These are phyloP conservation scores for Dasypolia templi DNA, from an alignment of 2,888 invertebrate genomes.

Conservation along the genomic window DNA sequence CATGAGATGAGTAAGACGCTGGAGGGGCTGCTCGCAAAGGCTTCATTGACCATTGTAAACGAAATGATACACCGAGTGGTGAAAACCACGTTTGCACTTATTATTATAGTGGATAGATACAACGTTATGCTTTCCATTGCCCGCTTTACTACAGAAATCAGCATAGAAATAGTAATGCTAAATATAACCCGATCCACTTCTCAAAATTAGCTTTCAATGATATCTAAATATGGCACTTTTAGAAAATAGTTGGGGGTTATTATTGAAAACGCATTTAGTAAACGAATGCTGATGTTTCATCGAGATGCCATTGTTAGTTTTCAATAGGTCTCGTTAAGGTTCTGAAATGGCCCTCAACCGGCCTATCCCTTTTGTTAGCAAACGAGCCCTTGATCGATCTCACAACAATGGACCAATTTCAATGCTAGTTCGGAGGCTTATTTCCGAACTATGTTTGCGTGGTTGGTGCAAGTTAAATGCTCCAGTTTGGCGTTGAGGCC, in stretches of 20 bases:
- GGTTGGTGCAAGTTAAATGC: conserved; percentile 60
- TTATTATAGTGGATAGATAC: too few relatives aligned
- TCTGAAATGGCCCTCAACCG: conserved; percentile 81
- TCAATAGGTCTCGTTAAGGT: conserved; percentile 87
- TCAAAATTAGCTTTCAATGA: conserved; percentile 56
- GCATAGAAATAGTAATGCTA: conserved; percentile 52
- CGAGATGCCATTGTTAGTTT: conserved; percentile 85
- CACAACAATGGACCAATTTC: conserved; percentile 86
- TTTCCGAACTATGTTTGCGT: conserved; percentile 70
- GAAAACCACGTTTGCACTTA: too few relatives aligned
- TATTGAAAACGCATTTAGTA: conserved; percentile 74
- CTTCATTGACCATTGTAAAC: too few relatives aligned
- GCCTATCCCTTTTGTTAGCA: conserved; percentile 84
- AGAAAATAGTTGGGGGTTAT: conserved; percentile 55
- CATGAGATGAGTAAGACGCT: too few relatives aligned
- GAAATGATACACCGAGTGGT: too few relatives aligned
- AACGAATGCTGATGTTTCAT: conserved; percentile 80
- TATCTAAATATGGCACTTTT: conserved; percentile 52
- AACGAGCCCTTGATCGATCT: conserved; percentile 86
- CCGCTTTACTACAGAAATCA: conserved; percentile 36
- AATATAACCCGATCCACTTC: conserved; percentile 37
- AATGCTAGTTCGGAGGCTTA: conserved; percentile 78
- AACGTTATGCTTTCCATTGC: neutral
- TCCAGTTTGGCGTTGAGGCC: neutral
- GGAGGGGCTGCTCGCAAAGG: too few relatives aligned